Conservation (phyloP, 2,113 vertebrate species). For the Colinus virginianus region DNA sequence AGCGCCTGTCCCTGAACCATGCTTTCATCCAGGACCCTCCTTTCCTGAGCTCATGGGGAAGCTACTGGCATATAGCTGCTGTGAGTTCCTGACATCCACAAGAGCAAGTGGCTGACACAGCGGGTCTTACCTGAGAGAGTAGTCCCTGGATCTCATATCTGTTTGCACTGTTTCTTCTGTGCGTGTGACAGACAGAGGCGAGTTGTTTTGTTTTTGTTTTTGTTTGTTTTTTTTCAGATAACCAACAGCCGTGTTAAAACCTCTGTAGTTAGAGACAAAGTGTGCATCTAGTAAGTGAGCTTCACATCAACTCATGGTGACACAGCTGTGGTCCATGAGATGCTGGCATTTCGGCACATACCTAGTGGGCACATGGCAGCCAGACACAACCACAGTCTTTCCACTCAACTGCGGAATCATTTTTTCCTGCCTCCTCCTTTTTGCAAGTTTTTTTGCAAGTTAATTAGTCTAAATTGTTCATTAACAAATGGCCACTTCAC, state of each 20-base stretch:
- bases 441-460: background rate
- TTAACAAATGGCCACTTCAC: background rate
- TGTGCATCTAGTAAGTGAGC: background rate
- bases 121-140: background rate
- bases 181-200: background rate
- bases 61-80: background rate
- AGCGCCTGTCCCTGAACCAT: too few species aligned
- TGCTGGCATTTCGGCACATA: background rate
- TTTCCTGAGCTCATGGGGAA: background rate
- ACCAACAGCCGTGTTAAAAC: background rate
- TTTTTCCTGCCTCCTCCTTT: background rate
- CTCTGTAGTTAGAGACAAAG: background rate
- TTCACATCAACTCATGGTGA: rapidly evolving
- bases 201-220: background rate
- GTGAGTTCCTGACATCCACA: background rate
- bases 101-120: rapidly evolving
- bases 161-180: background rate
- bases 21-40: background rate
- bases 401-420: background rate
- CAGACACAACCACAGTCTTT: background rate
- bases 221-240: background rate
- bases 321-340: background rate
- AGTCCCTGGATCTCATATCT: background rate
- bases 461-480: background rate
- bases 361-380: background rate